These are phyloP conservation scores for Synaphobranchus kaupii DNA, from an alignment of 2,797 vertebrate species.

Conservation along the genomic window DNA sequence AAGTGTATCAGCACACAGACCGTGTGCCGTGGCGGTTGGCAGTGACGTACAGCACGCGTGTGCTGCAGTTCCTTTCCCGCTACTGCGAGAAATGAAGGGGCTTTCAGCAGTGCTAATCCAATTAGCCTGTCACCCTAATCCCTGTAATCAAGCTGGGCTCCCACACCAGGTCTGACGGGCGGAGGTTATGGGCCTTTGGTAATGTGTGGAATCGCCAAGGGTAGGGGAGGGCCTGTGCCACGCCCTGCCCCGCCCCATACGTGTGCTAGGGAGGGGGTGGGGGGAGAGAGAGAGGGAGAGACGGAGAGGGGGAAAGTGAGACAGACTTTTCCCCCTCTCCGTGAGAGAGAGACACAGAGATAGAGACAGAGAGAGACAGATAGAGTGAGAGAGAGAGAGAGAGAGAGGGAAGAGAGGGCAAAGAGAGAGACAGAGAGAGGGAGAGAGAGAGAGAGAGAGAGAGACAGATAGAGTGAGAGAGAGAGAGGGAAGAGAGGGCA, in stretches of 20 bases:
- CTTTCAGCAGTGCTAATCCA: constrained; percentile 47
- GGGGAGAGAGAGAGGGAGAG: not conserved
- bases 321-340: too few species aligned
- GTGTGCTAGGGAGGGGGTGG: not conserved
- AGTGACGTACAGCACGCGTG: constrained; percentile 2
- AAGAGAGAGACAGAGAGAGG: too few species aligned
- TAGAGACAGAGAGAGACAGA: not conserved
- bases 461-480: not conserved
- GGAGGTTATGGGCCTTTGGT: constrained; percentile 48
- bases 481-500: too few species aligned
- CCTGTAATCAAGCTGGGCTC: constrained; percentile 59
- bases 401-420: not conserved
- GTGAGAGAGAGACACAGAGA: not conserved
- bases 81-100: not conserved
- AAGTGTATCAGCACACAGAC: not conserved
- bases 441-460: not conserved
- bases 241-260: not conserved
- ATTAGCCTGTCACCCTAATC: constrained; percentile 58
- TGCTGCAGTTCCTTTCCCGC: constrained; percentile 25
- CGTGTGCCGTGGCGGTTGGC: not conserved
- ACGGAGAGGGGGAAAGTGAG: not conserved
- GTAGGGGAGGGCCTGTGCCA: not conserved
- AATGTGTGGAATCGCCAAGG: constrained; percentile 19
- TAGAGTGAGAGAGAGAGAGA: too few species aligned
- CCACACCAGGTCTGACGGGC: constrained; percentile 52